Percentiles rank a stretch among this genome's conserved stretches.
phyloP scores from a whole-genome alignment of 1,140 invertebrate species.

The Eupristina koningsbergeri region DNA sequence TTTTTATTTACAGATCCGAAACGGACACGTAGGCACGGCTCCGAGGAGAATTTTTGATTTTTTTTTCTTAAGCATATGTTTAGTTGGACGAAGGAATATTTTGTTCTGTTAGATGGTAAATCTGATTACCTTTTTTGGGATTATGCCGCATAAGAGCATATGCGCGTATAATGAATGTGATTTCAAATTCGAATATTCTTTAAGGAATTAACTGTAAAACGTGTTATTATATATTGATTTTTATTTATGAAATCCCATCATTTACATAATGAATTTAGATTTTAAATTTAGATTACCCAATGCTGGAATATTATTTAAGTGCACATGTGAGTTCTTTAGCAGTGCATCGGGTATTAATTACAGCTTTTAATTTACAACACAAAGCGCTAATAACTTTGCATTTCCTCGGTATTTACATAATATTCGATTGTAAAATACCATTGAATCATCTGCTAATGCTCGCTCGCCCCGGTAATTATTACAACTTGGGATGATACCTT shows the following conservation, averaged over 20 bases:
- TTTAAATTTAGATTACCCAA: neutral
- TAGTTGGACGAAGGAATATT: neutral
- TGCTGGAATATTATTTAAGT: neutral
- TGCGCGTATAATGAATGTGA: neutral
- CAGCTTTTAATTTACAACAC: too few species aligned
- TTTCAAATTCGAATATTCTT: neutral
- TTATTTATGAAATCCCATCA: neutral
- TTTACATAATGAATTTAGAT: slow-evolving; percentile 8
- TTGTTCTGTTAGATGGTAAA: neutral
- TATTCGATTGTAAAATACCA: too few species aligned
- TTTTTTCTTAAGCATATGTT: neutral
- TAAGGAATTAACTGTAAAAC: neutral
- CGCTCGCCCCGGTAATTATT: too few species aligned
- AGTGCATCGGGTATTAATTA: too few species aligned
- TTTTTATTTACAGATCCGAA: neutral
- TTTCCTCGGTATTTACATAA: too few species aligned
- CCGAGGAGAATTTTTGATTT: neutral
- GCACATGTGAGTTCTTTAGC: too few species aligned
- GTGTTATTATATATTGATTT: too few species aligned
- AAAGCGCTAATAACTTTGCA: too few species aligned
- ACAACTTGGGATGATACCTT: too few species aligned
- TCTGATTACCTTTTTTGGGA: neutral
- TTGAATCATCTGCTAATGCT: too few species aligned
- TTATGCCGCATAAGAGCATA: neutral
- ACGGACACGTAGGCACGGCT: too few species aligned